Evolutionary conservation across 2,888 invertebrate species (phyloP).

Genomic region (Deladenus siricidicola): DNA sequence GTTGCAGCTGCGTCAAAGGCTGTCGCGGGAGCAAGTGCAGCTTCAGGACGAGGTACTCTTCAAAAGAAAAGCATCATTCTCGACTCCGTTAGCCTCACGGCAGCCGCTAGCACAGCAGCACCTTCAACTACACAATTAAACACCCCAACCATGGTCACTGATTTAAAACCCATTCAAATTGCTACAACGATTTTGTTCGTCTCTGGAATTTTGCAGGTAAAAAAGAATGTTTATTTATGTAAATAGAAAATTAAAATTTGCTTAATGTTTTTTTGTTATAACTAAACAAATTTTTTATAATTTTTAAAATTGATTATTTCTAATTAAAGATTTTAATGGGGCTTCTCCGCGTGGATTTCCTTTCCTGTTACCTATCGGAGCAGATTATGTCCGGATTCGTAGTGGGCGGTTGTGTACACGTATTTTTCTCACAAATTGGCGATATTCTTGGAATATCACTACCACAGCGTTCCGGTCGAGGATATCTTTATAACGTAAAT

Average conservation of each 20-base stretch:
- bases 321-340: conserved; percentile 43
- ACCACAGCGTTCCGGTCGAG: conserved; percentile 41
- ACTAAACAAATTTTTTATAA: too few species aligned
- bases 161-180: conserved; percentile 37
- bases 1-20: too few species aligned
- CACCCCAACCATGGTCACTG: too few species aligned
- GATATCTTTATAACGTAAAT: conserved; percentile 46
- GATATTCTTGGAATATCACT: conserved; percentile 43
- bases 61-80: too few species aligned
- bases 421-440: conserved; percentile 50
- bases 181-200: conserved; percentile 49
- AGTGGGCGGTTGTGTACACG: conserved; percentile 51
- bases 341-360: conserved; percentile 43
- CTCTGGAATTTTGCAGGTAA: conserved; percentile 42
- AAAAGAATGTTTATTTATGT: conserved; percentile 4
- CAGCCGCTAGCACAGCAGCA: too few species aligned
- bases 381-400: conserved; percentile 51
- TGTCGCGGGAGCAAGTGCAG: neutral
- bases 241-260: too few species aligned
- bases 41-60: neutral
- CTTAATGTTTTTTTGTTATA: too few species aligned
- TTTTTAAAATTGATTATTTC: too few species aligned
- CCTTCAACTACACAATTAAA: too few species aligned
- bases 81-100: too few species aligned
- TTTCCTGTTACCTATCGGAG: conserved; percentile 49